These are phyloP conservation scores for Balaeniceps rex DNA, from an alignment of 2,113 vertebrate species.

Conservation along the genomic window DNA sequence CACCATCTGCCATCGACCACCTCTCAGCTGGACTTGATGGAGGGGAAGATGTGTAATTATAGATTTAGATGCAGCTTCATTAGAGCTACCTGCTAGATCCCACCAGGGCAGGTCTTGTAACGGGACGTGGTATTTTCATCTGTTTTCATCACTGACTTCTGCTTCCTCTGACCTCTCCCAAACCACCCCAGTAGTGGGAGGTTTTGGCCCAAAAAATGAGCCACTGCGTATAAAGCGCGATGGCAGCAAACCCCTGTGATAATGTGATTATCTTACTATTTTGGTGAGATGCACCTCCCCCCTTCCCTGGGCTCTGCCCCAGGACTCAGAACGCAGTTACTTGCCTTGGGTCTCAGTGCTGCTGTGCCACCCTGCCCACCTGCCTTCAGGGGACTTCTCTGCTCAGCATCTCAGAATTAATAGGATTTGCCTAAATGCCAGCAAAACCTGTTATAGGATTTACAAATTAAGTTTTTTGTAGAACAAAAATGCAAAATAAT, in stretches of 20 bases:
- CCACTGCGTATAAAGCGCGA: background rate
- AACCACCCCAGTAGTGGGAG: background rate
- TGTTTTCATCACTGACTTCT: background rate
- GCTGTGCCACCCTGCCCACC: background rate
- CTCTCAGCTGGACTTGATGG: background rate
- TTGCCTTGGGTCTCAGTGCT: background rate
- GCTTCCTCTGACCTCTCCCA: background rate
- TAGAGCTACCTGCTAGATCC: background rate
- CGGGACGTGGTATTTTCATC: background rate
- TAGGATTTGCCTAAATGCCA: background rate
- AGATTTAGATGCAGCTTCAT: background rate
- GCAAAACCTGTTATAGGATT: background rate
- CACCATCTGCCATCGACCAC: background rate
- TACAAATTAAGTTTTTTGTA: background rate
- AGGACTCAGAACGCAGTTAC: background rate
- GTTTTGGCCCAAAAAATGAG: background rate
- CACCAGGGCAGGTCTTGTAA: background rate
- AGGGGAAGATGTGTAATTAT: background rate
- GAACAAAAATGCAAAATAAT: background rate
- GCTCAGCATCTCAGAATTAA: background rate
- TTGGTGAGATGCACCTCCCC: background rate
- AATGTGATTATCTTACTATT: fast-evolving
- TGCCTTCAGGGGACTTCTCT: background rate
- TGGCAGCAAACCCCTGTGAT: background rate
- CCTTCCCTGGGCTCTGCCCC: background rate